Percentiles rank a stretch among this genome's conserved stretches.
Evolutionary conservation across 2,888 invertebrate genomes (phyloP).

Genomic region (Apodemia duryi): DNA sequence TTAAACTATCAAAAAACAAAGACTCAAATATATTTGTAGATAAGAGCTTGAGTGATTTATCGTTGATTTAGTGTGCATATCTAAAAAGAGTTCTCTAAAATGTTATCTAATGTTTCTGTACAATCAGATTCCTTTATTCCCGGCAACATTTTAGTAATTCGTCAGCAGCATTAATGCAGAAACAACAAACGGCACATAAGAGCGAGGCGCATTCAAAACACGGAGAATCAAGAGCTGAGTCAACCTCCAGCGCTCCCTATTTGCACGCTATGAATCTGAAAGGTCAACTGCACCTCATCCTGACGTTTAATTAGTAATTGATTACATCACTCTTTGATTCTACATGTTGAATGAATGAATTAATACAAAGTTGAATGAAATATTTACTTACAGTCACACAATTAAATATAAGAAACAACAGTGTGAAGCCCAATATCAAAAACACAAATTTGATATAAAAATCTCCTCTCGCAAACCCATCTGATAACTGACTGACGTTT

Average conservation of each 20-base stretch:
- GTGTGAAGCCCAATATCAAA: no score
- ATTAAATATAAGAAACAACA: no score
- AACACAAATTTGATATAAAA: no score
- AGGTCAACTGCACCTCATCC: constrained; percentile 41
- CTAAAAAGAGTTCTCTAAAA: no score
- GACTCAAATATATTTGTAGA: no score
- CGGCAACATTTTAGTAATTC: constrained; percentile 26
- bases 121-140: background rate
- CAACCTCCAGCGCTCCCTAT: constrained; percentile 59
- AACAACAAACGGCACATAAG: constrained; percentile 37
- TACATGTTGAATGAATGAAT: background rate
- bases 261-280: constrained; percentile 57
- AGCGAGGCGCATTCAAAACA: constrained; percentile 54
- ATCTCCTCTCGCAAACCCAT: no score
- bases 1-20: no score
- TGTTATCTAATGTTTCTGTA: background rate
- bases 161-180: constrained; percentile 25
- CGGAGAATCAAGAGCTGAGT: constrained; percentile 68
- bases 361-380: no score
- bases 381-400: no score
- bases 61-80: no score
- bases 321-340: constrained; percentile 19
- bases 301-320: constrained; percentile 26
- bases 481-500: no score
- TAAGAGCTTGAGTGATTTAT: no score